Evolutionary conservation across 2,888 invertebrate genomes (phyloP).

Genomic region (Watsonalla binaria): DNA sequence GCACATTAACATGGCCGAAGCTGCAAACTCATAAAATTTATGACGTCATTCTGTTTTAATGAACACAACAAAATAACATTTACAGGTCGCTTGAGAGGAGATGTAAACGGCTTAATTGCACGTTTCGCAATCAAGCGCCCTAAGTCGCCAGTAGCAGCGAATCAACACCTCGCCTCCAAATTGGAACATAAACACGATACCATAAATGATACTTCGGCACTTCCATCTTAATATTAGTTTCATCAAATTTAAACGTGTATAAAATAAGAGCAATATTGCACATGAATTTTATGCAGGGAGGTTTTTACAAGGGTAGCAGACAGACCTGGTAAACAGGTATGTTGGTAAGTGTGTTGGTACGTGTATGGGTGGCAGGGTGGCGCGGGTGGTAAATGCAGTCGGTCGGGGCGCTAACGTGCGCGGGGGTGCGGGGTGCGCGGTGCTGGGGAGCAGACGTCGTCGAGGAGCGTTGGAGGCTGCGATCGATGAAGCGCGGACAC

Average conservation of each 20-base stretch:
- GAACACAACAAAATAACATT: conserved; percentile 60
- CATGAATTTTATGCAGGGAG: conserved; percentile 32
- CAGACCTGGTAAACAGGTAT: conserved; percentile 55
- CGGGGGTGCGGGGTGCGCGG: conserved; percentile 39
- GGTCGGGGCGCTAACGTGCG: conserved; percentile 75
- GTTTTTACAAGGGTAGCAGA: conserved; percentile 34
- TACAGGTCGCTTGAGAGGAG: conserved; percentile 65
- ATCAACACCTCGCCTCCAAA: conserved; percentile 59
- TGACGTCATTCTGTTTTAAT: conserved; percentile 67
- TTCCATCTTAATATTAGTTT: conserved; percentile 16
- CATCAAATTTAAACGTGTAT: conserved; percentile 27
- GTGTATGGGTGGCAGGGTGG: conserved; percentile 47
- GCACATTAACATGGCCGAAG: conserved; percentile 50
- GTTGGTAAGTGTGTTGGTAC: conserved; percentile 29
- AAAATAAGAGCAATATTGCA: conserved; percentile 30
- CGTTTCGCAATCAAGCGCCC: conserved; percentile 41
- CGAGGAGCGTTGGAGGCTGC: conserved; percentile 76
- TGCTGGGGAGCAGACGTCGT: conserved; percentile 67
- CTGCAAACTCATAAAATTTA: conserved; percentile 60
- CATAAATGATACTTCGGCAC: conserved; percentile 31
- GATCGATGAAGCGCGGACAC: conserved; percentile 79
- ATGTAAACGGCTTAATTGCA: conserved; percentile 67
- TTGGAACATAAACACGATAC: conserved; percentile 37
- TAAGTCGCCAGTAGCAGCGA: conserved; percentile 41
- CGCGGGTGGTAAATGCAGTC: conserved; percentile 76